Conservation (phyloP, 1,140 invertebrate genomes). For the Spodoptera litura region DNA sequence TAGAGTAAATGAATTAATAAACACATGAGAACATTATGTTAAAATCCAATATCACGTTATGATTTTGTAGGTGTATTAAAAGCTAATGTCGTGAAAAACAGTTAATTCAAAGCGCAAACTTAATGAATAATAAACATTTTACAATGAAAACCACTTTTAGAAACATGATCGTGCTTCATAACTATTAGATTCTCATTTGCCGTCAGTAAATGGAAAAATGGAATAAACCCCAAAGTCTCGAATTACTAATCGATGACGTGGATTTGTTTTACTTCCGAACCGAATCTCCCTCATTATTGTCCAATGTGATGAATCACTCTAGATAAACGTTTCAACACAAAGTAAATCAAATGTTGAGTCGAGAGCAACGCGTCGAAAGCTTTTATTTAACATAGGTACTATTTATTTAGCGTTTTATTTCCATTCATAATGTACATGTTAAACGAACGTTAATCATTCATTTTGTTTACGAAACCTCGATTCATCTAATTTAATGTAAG, state of each 20-base stretch:
- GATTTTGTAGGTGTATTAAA: background rate
- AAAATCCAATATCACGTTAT: too few relatives aligned
- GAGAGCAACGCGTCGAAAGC: slow-evolving; percentile 63
- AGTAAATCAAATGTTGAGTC: slow-evolving; percentile 71
- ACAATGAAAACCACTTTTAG: slow-evolving; percentile 39
- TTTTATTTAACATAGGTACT: slow-evolving; percentile 60
- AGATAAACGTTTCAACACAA: slow-evolving; percentile 75
- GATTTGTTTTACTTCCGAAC: slow-evolving; percentile 73
- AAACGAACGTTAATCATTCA: slow-evolving; percentile 64
- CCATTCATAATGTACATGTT: slow-evolving; percentile 55
- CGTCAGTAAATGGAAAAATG: slow-evolving; percentile 42
- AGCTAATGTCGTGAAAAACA: background rate
- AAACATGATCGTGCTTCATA: slow-evolving; percentile 48
- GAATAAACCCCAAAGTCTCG: slow-evolving; percentile 60
- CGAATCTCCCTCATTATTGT: slow-evolving; percentile 72
- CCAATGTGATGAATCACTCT: slow-evolving; percentile 78
- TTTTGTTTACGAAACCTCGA: slow-evolving; percentile 56
- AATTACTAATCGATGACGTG: slow-evolving; percentile 77
- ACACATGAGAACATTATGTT: too few relatives aligned
- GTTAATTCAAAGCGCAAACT: background rate
- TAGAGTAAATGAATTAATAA: too few relatives aligned
- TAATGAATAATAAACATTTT: slow-evolving; percentile 25
- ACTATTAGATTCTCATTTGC: slow-evolving; percentile 45
- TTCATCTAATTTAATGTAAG: slow-evolving; percentile 57
- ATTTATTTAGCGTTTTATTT: slow-evolving; percentile 71